Base-by-base conservation (phyloP, 2,113 vertebrate genomes). In the Balaeniceps rex region DNA sequence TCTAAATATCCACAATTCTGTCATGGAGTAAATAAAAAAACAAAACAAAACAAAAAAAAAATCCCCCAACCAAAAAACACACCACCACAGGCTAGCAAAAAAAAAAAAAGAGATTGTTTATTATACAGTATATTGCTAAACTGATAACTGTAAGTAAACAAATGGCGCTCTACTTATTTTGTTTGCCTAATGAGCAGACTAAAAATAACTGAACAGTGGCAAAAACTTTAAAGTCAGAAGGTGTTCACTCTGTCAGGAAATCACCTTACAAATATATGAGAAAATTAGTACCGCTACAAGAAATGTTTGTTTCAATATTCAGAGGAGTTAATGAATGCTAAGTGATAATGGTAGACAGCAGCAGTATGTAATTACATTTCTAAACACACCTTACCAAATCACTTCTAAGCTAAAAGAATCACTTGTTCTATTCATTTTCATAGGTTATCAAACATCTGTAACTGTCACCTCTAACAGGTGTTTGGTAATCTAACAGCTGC, bases 401-500 rank as follows among this genome's bases (percentile, higher is more conserved):
- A 88, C 65, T 96, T 82, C 34, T 83, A 93, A 87, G 65, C 75
- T 93, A 94, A 95, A 93, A 92, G 82, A 96, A 88, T 88, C 65
- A 88, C 95, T 69, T 78, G 36, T 94, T 94, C 92, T 93, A 96
- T 97, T 98, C 95, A 97, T 95, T 96, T 94, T 95, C 86, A 88
- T 72, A 89, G 61, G 75, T 95, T 97, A 83, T 80, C 92, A 96
- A 95, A 82, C 89, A 97, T 94, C 97, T 97, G 94, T 88, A 96
- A 95, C 65, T 93, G 85, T 92, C 81, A 97, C 71, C 94, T 95
- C 88, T 91, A 96, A 95, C 97, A 97, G 95, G 97, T 98, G 97
- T 91, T 95, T 90, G 49, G 71, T 87, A 96, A 97, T 94, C 84
- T 79, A 97, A 96, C 97, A 97, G 97, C 97, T 97, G 97, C 92